These are phyloP conservation scores for Pherbina coryleti DNA, from an alignment of 2,888 invertebrate genomes.

Conservation along the genomic window DNA sequence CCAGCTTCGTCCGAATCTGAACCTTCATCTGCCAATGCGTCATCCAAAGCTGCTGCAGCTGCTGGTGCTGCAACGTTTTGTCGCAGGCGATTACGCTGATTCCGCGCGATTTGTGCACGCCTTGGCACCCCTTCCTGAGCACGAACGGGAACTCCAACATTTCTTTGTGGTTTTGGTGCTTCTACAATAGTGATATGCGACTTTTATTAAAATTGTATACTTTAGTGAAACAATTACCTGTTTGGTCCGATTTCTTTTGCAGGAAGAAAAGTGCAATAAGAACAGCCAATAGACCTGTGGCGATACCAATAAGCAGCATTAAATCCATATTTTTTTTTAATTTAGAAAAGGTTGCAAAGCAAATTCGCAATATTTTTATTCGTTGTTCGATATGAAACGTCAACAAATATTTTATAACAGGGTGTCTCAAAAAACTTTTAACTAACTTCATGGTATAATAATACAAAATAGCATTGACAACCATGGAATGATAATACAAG, in stretches of 20 bases:
- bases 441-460: too few relatives aligned
- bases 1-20: slow-evolving; percentile 70
- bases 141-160: slow-evolving; percentile 57
- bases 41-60: slow-evolving; percentile 71
- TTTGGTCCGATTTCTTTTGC: slow-evolving; percentile 54
- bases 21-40: slow-evolving; percentile 68
- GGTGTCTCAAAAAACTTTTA: neutral
- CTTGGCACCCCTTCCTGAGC: slow-evolving; percentile 74
- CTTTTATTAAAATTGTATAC: too few relatives aligned
- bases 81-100: slow-evolving; percentile 72
- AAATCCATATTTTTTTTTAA: slow-evolving; percentile 68
- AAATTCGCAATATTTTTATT: slow-evolving; percentile 38
- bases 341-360: slow-evolving; percentile 30
- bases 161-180: slow-evolving; percentile 47
- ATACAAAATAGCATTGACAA: too few relatives aligned
- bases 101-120: slow-evolving; percentile 80
- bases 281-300: slow-evolving; percentile 66
- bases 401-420: slow-evolving; percentile 51
- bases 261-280: slow-evolving; percentile 67
- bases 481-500: too few relatives aligned
- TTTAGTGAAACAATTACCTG: slow-evolving; percentile 44
- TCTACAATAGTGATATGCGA: neutral
- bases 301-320: slow-evolving; percentile 69
- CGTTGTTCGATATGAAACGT: slow-evolving; percentile 52
- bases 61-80: slow-evolving; percentile 69